Base-by-base conservation (phyloP, 2,797 vertebrate species). In the Anguilla obscura region DNA sequence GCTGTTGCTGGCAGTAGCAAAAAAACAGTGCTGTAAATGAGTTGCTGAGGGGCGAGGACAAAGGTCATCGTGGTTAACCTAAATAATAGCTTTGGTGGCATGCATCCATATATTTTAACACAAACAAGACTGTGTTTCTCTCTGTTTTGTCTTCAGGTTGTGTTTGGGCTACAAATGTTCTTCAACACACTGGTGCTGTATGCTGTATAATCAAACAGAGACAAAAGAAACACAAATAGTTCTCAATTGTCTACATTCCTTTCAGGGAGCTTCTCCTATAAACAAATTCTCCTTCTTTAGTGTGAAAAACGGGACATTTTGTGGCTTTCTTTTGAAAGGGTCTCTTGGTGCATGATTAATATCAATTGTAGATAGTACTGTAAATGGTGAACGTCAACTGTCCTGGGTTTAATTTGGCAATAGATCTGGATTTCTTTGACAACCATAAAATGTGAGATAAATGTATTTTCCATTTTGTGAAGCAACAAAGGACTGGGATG, bases 101-200 rank as follows among this genome's bases (percentile, higher is more conserved):
- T 76, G 40, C 27, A 27, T 71, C 21, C 74, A 40, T 40, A 36
- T 76, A 76, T 40, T 40, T 76, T 12, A 76, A 76, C 74, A 76
- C 30, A 76, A 76, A 40, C 12, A 12, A 36, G 33, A 40, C 33
- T 21, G 7, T 76, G 30, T 8, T 45, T 12, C 33, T 36, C 33
- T 40, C 30, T 76, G 74, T 40, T 76, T 76, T 76, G 74, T 76
- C 74, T 76, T 76, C 74, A 76, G 5, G 33, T 36, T 3, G 40
- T 76, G 74, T 76, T 76, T 76, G 74, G 74, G 74, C 74, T 76
- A 40, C 74, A 76, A 76, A 76, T 76, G 74, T 76, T 76, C 74
- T 76, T 76, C 74, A 76, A 76, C 74, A 76, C 74, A 76, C 33
- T 76, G 30, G 36, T 76, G 36, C 30, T 40, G 33, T 33, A 18